A percentile compares a stretch with the other conserved stretches of the same genome.
phyloP scores from a whole-genome alignment of 2,888 invertebrate genomes.

The Netelia inedita region DNA sequence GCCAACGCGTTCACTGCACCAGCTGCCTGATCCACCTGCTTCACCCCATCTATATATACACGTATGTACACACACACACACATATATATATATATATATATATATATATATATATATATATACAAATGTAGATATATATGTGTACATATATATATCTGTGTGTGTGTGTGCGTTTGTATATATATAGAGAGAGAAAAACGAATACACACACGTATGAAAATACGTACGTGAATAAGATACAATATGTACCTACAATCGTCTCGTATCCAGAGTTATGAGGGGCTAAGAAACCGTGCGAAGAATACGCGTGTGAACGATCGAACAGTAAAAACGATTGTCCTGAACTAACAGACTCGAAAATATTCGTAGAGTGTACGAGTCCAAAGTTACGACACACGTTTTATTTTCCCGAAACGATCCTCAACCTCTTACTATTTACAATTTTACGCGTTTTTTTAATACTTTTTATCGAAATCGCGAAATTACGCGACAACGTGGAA shows the following conservation, averaged over 20 bases:
- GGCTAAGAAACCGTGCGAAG: constrained; percentile 21
- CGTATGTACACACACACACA: not conserved
- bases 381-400: not conserved
- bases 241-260: not conserved
- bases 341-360: not conserved
- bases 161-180: not conserved
- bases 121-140: too few relatives aligned
- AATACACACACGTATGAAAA: not conserved
- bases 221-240: not conserved
- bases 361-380: constrained; percentile 1
- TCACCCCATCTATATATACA: constrained; percentile 35
- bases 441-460: not conserved
- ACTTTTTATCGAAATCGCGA: not conserved
- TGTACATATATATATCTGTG: too few relatives aligned
- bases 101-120: too few relatives aligned
- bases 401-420: not conserved
- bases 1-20: constrained; percentile 38
- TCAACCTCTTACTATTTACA: not conserved
- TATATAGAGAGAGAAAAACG: too few relatives aligned
- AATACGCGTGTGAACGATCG: constrained; percentile 19
- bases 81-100: too few relatives aligned
- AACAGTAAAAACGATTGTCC: not conserved
- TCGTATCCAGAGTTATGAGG: constrained; percentile 8
- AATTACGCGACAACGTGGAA: not conserved
- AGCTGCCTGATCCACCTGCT: constrained; percentile 66